Percentiles rank a stretch among this genome's conserved stretches.
Evolutionary conservation across 2,888 invertebrate genomes (phyloP).

Genomic region (Caprella mutica): DNA sequence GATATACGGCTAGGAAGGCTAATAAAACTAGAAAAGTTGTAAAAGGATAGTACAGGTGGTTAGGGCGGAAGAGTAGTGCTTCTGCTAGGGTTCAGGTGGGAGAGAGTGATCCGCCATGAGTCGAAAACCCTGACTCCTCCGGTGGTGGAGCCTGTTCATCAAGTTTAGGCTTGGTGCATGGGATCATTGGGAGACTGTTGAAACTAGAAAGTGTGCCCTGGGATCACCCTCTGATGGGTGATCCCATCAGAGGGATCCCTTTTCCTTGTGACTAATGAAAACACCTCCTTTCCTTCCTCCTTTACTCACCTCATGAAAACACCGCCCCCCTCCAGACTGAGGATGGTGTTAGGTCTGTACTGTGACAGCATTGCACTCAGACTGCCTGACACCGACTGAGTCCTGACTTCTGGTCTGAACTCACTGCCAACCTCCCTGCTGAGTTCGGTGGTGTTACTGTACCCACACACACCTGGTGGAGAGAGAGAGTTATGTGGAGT

Average conservation of each 20-base stretch:
- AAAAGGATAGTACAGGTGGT: neutral
- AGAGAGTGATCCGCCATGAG: too few relatives aligned
- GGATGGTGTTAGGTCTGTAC: slow-evolving; percentile 50
- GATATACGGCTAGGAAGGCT: too few relatives aligned
- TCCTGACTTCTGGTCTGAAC: slow-evolving; percentile 25
- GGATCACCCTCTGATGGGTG: too few relatives aligned
- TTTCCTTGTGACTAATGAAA: too few relatives aligned
- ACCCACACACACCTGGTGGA: slow-evolving; percentile 36
- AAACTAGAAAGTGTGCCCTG: too few relatives aligned
- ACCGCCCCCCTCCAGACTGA: slow-evolving; percentile 63
- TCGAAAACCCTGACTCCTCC: too few relatives aligned
- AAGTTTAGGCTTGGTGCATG: too few relatives aligned
- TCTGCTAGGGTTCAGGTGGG: neutral
- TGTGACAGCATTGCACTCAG: slow-evolving; percentile 16
- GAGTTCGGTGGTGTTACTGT: slow-evolving; percentile 36
- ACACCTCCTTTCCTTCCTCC: too few relatives aligned
- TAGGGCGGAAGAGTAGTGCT: neutral
- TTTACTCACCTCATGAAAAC: slow-evolving; percentile 48
- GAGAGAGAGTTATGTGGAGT: neutral
- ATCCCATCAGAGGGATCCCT: too few relatives aligned
- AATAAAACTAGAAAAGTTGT: too few relatives aligned
- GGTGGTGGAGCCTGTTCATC: too few relatives aligned
- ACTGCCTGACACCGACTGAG: slow-evolving; percentile 12
- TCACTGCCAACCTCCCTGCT: slow-evolving; percentile 26
- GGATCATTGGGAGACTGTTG: too few relatives aligned